phyloP scores from a whole-genome alignment of 2,797 vertebrate species.

The Acrossocheilus fasciatus region DNA sequence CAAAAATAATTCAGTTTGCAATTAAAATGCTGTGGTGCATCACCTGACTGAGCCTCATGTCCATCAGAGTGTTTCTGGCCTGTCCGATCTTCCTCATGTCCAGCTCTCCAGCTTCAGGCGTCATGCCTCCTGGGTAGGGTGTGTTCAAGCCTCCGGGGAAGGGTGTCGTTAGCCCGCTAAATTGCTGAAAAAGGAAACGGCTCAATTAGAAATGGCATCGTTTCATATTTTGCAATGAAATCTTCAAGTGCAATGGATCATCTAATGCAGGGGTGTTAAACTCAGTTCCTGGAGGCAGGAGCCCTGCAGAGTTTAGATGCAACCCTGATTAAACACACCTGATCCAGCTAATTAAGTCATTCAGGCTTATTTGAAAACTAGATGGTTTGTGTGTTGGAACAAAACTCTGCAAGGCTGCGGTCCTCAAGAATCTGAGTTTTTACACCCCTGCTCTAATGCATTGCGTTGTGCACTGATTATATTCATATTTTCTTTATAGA shows the following conservation, averaged over 20 bases:
- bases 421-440: too few relatives aligned
- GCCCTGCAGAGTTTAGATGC: too few relatives aligned
- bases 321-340: too few relatives aligned
- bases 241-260: not conserved
- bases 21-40: not conserved
- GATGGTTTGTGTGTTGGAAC: too few relatives aligned
- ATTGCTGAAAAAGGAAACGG: slow-evolving; percentile 75
- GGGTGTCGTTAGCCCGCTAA: slow-evolving; percentile 84
- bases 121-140: slow-evolving; percentile 95
- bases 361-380: too few relatives aligned
- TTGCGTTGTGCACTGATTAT: not conserved
- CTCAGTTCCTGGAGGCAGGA: too few relatives aligned
- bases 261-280: slow-evolving; percentile 49
- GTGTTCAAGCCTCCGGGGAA: slow-evolving; percentile 92
- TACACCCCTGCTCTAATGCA: slow-evolving; percentile 46
- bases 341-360: too few relatives aligned
- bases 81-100: slow-evolving; percentile 99
- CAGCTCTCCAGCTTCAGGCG: slow-evolving; percentile 93
- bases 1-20: not conserved
- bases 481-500: not conserved
- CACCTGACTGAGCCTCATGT: slow-evolving; percentile 99
- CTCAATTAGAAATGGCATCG: not conserved
- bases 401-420: too few relatives aligned
- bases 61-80: slow-evolving; percentile 98
- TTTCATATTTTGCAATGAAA: not conserved